Conservation (phyloP, 1,140 invertebrate species). For the Caligus rogercresseyi region DNA sequence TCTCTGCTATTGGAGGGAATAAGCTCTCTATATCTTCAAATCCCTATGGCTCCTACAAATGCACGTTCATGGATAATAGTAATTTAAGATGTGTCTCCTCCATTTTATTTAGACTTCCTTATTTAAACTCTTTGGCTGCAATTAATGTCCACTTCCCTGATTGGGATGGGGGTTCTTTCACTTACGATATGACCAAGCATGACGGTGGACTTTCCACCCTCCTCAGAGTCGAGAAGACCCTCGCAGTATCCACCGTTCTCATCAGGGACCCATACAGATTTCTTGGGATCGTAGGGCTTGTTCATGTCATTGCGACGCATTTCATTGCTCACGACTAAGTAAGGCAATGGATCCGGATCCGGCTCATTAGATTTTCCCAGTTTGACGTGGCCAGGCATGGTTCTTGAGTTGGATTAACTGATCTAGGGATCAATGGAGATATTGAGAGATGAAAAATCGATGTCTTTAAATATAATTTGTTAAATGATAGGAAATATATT, state of each 20-base stretch:
- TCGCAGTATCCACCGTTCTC: conserved; percentile 81
- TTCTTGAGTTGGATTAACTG: conserved; percentile 1
- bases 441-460: too few relatives aligned
- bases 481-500: too few relatives aligned
- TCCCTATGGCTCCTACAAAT: too few relatives aligned
- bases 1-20: too few relatives aligned
- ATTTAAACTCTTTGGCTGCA: too few relatives aligned
- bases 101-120: background rate
- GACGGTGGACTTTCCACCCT: background rate
- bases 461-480: too few relatives aligned
- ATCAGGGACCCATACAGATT: conserved; percentile 95
- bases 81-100: too few relatives aligned
- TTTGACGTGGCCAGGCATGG: conserved; percentile 22
- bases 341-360: conserved; percentile 84
- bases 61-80: too few relatives aligned
- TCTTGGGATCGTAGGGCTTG: conserved; percentile 97
- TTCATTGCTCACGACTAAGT: conserved; percentile 80
- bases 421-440: too few relatives aligned
- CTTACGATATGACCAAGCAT: conserved; percentile 11
- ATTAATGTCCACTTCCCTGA: too few relatives aligned
- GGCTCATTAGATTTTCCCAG: conserved; percentile 10
- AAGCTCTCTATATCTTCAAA: too few relatives aligned
- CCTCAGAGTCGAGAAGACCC: conserved; percentile 33
- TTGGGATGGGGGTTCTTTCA: too few relatives aligned
- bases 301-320: conserved; percentile 90